Evolutionary conservation across 2,797 vertebrate genomes (phyloP).

Genomic region (Onychomys leucogaster): DNA sequence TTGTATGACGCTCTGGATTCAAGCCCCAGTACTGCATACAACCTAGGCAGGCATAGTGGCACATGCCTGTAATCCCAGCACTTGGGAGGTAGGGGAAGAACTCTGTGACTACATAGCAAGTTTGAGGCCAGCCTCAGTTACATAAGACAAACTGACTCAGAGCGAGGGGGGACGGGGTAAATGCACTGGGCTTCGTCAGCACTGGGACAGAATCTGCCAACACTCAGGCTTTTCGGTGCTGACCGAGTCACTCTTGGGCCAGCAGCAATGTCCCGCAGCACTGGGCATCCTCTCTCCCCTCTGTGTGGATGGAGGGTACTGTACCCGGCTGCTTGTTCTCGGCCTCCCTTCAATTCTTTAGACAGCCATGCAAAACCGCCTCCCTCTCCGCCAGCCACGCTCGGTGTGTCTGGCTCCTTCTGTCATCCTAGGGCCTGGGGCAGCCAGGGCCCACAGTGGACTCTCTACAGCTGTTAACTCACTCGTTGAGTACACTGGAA

Average conservation of each 20-base stretch:
- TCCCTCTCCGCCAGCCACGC: background rate
- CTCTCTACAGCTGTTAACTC: background rate
- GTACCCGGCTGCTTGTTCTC: background rate
- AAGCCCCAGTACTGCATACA: background rate
- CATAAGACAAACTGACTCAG: background rate
- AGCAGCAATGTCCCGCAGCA: background rate
- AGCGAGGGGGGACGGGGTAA: accelerated
- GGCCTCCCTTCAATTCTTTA: background rate
- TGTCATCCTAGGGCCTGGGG: background rate
- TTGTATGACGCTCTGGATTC: background rate
- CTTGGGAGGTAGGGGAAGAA: background rate
- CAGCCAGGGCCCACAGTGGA: background rate
- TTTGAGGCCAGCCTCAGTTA: background rate
- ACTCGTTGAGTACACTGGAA: background rate
- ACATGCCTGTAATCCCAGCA: background rate
- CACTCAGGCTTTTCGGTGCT: background rate
- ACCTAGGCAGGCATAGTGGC: too few species aligned
- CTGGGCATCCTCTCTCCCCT: accelerated
- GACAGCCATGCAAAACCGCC: background rate
- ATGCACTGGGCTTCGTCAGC: background rate
- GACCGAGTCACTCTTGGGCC: background rate
- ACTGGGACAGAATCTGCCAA: background rate
- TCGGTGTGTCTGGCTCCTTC: background rate
- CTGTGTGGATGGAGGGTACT: background rate
- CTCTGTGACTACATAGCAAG: background rate